These are phyloP conservation scores for Sericinus montela DNA, from an alignment of 2,888 invertebrate species.

Conservation along the genomic window DNA sequence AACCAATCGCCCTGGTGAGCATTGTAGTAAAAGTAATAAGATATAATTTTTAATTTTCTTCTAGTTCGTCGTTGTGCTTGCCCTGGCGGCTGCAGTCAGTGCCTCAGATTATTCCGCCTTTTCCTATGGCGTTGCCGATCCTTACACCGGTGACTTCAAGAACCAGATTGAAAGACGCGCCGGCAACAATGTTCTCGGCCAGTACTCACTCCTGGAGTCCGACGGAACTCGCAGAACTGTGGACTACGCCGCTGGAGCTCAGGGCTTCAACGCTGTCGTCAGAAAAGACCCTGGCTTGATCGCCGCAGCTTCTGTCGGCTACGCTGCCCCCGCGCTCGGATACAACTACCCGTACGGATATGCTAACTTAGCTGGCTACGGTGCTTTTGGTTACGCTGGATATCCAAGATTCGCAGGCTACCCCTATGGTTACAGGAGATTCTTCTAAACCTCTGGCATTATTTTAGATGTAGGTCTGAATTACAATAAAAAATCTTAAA, in stretches of 20 bases:
- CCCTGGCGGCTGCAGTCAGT: conserved; percentile 41
- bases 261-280: conserved; percentile 79
- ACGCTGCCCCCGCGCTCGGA: conserved; percentile 29
- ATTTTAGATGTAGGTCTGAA: not conserved
- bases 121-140: conserved; percentile 77
- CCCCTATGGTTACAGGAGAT: conserved; percentile 37
- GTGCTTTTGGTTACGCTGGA: conserved; percentile 22
- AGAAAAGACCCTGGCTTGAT: conserved; percentile 68
- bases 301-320: conserved; percentile 34
- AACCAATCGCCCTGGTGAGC: no score
- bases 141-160: conserved; percentile 77
- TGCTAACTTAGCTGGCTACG: conserved; percentile 60
- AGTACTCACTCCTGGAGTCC: conserved; percentile 74
- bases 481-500: no score
- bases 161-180: conserved; percentile 71
- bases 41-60: conserved; percentile 16
- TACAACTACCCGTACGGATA: conserved; percentile 32
- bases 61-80: conserved; percentile 54
- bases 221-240: conserved; percentile 77
- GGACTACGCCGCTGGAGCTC: conserved; percentile 77
- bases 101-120: conserved; percentile 59
- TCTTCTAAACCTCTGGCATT: conserved; percentile 34
- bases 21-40: no score
- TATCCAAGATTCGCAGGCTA: conserved; percentile 1
- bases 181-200: conserved; percentile 72